Percentiles rank a stretch among this genome's conserved stretches.
These are phyloP conservation scores for Dromiciops gliroides DNA, from an alignment of 2,113 vertebrate species.

Conservation along the genomic window DNA sequence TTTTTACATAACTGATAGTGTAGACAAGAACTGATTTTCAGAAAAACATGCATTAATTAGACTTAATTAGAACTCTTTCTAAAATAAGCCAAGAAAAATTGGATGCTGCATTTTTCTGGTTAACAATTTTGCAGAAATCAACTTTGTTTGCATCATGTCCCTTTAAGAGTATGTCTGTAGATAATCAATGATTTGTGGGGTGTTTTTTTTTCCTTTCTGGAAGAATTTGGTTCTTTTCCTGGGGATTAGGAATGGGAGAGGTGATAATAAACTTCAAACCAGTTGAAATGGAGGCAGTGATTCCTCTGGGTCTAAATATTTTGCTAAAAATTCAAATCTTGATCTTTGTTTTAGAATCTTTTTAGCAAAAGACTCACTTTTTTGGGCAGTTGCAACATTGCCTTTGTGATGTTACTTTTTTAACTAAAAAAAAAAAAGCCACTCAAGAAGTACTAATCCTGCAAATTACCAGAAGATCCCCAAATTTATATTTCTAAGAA, in stretches of 20 bases:
- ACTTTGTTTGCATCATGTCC: conserved; percentile 20
- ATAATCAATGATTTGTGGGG: background rate
- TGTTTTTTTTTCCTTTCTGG: conserved; percentile 41
- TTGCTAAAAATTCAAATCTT: conserved; percentile 55
- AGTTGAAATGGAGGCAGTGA: background rate
- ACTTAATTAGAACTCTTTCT: conserved; percentile 64
- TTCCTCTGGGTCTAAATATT: conserved; percentile 38
- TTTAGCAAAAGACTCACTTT: conserved; percentile 34
- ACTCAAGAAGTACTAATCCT: conserved; percentile 27
- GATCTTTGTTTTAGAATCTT: background rate
- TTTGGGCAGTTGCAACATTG: conserved; percentile 50
- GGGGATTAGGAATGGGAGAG: background rate
- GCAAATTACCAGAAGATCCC: conserved; percentile 52
- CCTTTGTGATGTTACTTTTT: background rate
- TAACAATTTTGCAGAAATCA: background rate
- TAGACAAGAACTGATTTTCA: conserved; percentile 38
- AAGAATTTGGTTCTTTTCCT: conserved; percentile 47
- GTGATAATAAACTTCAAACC: background rate
- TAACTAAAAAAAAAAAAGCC: background rate
- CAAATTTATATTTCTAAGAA: conserved; percentile 39
- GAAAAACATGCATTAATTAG: background rate
- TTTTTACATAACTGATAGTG: background rate
- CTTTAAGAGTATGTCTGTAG: conserved; percentile 6
- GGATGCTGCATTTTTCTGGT: conserved; percentile 41
- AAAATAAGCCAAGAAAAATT: conserved; percentile 28